These are phyloP conservation scores for Gymnopithys bicolor DNA, from an alignment of 2,797 vertebrate species.

Conservation along the genomic window DNA sequence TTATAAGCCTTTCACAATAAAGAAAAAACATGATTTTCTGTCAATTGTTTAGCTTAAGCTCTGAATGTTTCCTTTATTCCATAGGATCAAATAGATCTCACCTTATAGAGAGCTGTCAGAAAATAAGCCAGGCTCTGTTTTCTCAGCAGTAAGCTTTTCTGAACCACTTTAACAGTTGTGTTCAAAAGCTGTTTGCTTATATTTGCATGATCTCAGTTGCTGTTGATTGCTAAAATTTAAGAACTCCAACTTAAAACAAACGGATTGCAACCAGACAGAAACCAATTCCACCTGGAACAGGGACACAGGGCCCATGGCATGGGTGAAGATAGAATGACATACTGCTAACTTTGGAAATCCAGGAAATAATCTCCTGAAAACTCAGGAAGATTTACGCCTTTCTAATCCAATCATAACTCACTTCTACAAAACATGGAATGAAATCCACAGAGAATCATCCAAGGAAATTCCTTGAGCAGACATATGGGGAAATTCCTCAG, in stretches of 20 bases:
- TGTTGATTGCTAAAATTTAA: slow-evolving; percentile 22
- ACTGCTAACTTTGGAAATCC: slow-evolving; percentile 62
- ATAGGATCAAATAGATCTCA: neutral
- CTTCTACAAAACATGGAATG: slow-evolving; percentile 43
- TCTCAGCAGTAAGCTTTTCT: neutral
- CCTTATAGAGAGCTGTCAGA: neutral
- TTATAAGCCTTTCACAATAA: neutral
- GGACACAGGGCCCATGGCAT: neutral
- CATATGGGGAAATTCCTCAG: slow-evolving; percentile 58
- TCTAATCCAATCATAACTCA: slow-evolving; percentile 68
- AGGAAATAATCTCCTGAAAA: slow-evolving; percentile 65
- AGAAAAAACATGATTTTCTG: neutral
- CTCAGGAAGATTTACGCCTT: slow-evolving; percentile 61
- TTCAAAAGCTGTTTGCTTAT: neutral
- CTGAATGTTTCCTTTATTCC: neutral
- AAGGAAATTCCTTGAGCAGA: slow-evolving; percentile 62
- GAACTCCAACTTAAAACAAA: slow-evolving; percentile 12
- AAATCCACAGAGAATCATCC: slow-evolving; percentile 53
- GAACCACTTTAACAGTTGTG: neutral
- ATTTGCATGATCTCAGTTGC: neutral
- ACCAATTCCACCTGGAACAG: slow-evolving; percentile 37
- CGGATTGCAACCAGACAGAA: slow-evolving; percentile 31
- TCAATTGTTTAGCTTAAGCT: neutral
- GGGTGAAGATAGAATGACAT: slow-evolving; percentile 51
- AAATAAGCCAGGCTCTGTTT: neutral